Base-by-base conservation (phyloP, 2,888 invertebrate species). In the Calliopum simillimum region DNA sequence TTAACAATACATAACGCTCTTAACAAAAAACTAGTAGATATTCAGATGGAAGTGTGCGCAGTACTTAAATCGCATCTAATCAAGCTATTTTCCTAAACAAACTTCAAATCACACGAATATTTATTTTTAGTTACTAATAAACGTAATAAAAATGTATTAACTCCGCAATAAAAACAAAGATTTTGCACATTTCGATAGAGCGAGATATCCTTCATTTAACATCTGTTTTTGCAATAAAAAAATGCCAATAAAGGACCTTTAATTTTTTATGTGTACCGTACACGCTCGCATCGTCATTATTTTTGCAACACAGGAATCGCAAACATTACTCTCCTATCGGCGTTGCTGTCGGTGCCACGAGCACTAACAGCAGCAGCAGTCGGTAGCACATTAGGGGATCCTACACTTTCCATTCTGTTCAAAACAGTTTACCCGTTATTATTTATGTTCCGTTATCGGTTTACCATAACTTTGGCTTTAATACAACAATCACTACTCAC, bases 371-470 rank as follows among this genome's bases (percentile, higher is more conserved):
- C 19, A 23, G 53, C 12, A 53, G 11, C 33, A 8, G 33, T 33
- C n/a, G 12, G 19, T 53, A 21, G 21, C 23, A 19, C n/a, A 19
- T 19, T 19, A 53, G 11, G 53, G 21, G 53, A 23, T n/a, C 53
- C 12, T 12, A 4, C 33, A 33, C 14, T 59, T 16, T 4, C 41
- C n/a, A n/a, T 44, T 44, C 46, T 61, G 13, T 19, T 46, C 44
- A 61, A 16, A 19, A 23, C 12, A 53, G 43, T 64, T 47, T 49
- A 64, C 51, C 64, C 78, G 79, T 82, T 82, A 82, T 82, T 81
- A 82, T 82, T 82, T 82, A 82, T 82, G 82, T 79, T 79, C 79
- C 80, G 81, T 81, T 81, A 77, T 81, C 79, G 80, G 81, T 78
- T 80, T 78, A 79, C 80, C 80, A 80, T 80, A 81, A 79, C 76